These are phyloP conservation scores for Ectemnius cavifrons DNA, from an alignment of 2,888 invertebrate species.

Conservation along the genomic window DNA sequence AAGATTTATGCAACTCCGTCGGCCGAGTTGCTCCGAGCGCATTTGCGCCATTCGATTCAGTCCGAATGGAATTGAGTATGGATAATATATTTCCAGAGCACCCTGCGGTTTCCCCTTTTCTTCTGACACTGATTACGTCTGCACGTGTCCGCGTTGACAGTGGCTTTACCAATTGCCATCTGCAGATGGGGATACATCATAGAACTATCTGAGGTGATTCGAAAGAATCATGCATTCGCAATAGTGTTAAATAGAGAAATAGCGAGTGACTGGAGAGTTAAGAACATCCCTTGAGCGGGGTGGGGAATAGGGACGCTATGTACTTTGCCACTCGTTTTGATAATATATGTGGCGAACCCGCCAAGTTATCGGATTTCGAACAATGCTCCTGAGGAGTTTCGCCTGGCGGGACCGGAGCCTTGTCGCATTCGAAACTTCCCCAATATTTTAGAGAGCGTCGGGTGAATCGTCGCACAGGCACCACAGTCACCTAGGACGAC, in stretches of 20 bases:
- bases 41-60: slow-evolving; percentile 17
- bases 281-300: slow-evolving; percentile 54
- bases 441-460: slow-evolving; percentile 73
- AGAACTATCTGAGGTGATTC: too few relatives aligned
- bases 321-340: slow-evolving; percentile 58
- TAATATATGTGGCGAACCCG: slow-evolving; percentile 76
- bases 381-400: slow-evolving; percentile 70
- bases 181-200: too few relatives aligned
- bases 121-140: too few relatives aligned
- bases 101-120: neutral
- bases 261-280: slow-evolving; percentile 57
- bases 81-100: slow-evolving; percentile 37
- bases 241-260: slow-evolving; percentile 45
- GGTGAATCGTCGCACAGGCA: slow-evolving; percentile 59
- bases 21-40: slow-evolving; percentile 26
- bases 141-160: too few relatives aligned
- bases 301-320: slow-evolving; percentile 18
- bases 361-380: slow-evolving; percentile 72
- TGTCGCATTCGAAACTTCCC: slow-evolving; percentile 70
- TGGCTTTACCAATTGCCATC: too few relatives aligned
- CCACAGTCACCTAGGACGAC: slow-evolving; percentile 54
- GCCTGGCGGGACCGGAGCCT: slow-evolving; percentile 54
- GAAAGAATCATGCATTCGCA: too few relatives aligned
- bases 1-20: slow-evolving; percentile 43
- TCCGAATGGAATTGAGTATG: slow-evolving; percentile 33